These are phyloP conservation scores for Onychomys leucogaster DNA, from an alignment of 2,797 vertebrate species.

Conservation along the genomic window DNA sequence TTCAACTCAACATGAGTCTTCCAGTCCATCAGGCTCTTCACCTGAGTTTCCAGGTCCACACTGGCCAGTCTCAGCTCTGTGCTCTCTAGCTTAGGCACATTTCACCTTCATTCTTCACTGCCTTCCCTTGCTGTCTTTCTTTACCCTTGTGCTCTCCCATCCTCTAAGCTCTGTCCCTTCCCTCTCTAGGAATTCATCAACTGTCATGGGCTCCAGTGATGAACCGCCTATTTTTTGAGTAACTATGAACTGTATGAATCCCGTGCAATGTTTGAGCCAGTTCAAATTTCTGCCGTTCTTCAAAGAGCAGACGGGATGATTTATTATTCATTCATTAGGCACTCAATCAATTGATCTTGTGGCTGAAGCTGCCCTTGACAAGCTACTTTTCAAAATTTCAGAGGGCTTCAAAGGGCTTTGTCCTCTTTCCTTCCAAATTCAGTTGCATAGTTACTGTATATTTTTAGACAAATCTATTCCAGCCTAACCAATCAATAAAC, in stretches of 20 bases:
- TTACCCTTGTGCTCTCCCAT: accelerated
- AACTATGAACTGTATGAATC: neutral
- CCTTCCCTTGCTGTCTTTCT: neutral
- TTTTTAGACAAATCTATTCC: slow-evolving; percentile 75
- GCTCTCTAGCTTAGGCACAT: accelerated
- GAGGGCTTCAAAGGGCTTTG: slow-evolving; percentile 20
- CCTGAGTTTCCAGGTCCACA: accelerated
- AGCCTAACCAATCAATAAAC: slow-evolving; percentile 52
- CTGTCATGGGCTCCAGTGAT: accelerated
- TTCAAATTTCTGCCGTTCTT: neutral
- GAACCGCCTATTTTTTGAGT: neutral
- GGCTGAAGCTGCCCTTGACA: neutral
- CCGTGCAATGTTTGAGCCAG: neutral
- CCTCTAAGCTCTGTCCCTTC: neutral
- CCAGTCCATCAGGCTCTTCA: accelerated
- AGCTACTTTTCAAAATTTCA: slow-evolving; percentile 29
- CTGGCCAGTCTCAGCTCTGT: accelerated
- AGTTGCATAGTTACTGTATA: neutral
- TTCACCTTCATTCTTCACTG: neutral
- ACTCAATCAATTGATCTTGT: slow-evolving; percentile 28
- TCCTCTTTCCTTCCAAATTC: neutral
- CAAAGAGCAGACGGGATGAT: slow-evolving; percentile 18
- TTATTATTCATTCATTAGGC: slow-evolving; percentile 11
- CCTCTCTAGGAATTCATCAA: neutral
- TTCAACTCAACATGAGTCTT: neutral